phyloP scores from a whole-genome alignment of 1,140 invertebrate species.

The Plectrocnemia conspersa region DNA sequence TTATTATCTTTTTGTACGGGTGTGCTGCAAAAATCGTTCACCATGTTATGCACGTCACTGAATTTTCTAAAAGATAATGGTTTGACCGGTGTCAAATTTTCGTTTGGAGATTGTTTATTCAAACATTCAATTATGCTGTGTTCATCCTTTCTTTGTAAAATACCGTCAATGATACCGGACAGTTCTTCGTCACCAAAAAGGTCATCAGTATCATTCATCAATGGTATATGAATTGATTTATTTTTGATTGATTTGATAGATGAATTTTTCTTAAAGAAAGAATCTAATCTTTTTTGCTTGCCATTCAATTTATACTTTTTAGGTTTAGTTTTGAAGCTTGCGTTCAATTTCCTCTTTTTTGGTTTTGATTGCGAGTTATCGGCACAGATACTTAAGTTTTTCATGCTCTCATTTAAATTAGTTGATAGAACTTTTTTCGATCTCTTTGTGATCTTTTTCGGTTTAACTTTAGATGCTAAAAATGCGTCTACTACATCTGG shows the following conservation, averaged over 20 bases:
- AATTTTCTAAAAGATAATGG: constrained; percentile 16
- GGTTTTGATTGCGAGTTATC: constrained; percentile 19
- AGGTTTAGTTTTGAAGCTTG: constrained; percentile 29
- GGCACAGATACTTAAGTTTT: constrained; percentile 37
- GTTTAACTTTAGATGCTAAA: constrained; percentile 8
- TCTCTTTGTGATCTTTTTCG: constrained; percentile 23
- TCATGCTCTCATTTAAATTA: constrained; percentile 18
- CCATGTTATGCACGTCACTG: constrained; percentile 19
- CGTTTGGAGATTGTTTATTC: constrained; percentile 19
- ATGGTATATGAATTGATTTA: constrained; percentile 8
- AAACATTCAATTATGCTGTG: constrained; percentile 5
- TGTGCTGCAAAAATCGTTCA: constrained; percentile 11
- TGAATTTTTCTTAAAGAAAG: constrained; percentile 17
- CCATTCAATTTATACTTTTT: constrained; percentile 17
- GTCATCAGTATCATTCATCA: constrained; percentile 9
- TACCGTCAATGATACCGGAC: constrained; percentile 24
- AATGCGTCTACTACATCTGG: constrained; percentile 53
- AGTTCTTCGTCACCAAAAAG: constrained; percentile 16
- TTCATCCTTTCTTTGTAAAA: constrained; percentile 18
- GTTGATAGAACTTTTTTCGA: constrained; percentile 23
- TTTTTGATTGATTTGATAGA: constrained; percentile 6
- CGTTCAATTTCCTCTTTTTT: constrained; percentile 25
- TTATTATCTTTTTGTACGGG: constrained; percentile 19
- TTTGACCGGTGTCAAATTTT: constrained; percentile 41
- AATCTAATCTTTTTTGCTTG: constrained; percentile 22